phyloP scores from a whole-genome alignment of 2,797 vertebrate species.

The Myripristis murdjan region DNA sequence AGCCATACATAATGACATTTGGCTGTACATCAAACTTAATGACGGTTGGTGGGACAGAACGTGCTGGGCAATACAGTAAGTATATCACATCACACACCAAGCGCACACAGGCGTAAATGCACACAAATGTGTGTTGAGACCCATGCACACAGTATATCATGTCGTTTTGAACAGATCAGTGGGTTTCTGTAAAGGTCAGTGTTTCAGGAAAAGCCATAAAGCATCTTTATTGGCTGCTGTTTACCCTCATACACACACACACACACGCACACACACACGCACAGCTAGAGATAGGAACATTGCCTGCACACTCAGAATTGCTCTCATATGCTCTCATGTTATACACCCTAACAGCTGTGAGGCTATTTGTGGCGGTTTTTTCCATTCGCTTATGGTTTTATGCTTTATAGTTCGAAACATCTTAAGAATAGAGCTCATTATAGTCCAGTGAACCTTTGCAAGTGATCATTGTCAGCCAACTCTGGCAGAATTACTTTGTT shows the following conservation, averaged over 20 bases:
- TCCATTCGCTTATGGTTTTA: slow-evolving; percentile 3
- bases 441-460: slow-evolving; percentile 5
- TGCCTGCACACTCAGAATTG: slow-evolving; percentile 8
- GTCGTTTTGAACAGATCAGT: slow-evolving; percentile 66
- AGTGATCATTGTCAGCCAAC: slow-evolving; percentile 28
- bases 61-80: slow-evolving; percentile 57
- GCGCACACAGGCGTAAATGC: not conserved
- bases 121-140: too few relatives aligned
- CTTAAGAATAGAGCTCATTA: slow-evolving; percentile 27
- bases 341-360: not conserved
- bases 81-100: slow-evolving; percentile 59
- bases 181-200: slow-evolving; percentile 77
- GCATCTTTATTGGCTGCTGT: slow-evolving; percentile 63
- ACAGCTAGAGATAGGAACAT: slow-evolving; percentile 29
- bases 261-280: slow-evolving; percentile 50
- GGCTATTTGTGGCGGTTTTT: slow-evolving; percentile 16
- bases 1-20: slow-evolving; percentile 70
- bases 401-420: slow-evolving; percentile 14
- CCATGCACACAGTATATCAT: slow-evolving; percentile 49
- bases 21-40: slow-evolving; percentile 78
- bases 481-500: slow-evolving; percentile 25
- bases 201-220: slow-evolving; percentile 66
- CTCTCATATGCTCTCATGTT: slow-evolving; percentile 10
- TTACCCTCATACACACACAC: slow-evolving; percentile 34
- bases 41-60: slow-evolving; percentile 69